A percentile compares a stretch with the other conserved stretches of the same genome.
These are phyloP conservation scores for Lucilia cuprina DNA, from an alignment of 1,140 invertebrate genomes.

Conservation along the genomic window DNA sequence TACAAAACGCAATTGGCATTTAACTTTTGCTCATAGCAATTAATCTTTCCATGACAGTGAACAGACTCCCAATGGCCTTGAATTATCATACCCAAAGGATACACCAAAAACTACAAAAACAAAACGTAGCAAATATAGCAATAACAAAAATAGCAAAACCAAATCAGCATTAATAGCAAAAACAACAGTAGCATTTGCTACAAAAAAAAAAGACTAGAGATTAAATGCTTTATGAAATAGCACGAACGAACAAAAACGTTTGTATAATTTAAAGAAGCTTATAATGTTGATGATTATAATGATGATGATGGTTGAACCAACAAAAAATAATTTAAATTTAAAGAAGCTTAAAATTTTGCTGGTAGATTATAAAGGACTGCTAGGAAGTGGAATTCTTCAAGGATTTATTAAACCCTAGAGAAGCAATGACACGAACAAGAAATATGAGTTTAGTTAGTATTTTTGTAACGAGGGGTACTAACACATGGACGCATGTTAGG, in stretches of 20 bases:
- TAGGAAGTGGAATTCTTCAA: not conserved
- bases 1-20: not conserved
- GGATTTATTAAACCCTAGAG: not conserved
- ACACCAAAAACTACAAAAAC: not conserved
- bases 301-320: not conserved
- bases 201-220: not conserved
- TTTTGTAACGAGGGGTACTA: not conserved
- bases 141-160: not conserved
- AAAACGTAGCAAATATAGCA: not conserved
- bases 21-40: not conserved
- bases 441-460: not conserved
- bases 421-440: too few relatives aligned
- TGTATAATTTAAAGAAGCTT: not conserved
- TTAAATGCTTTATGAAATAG: not conserved
- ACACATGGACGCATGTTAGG: too few relatives aligned
- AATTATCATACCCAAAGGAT: slow-evolving; percentile 2
- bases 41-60: slow-evolving; percentile 2
- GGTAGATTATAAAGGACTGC: not conserved
- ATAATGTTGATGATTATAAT: not conserved
- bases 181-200: not conserved
- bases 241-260: not conserved
- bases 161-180: not conserved
- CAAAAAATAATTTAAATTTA: not conserved
- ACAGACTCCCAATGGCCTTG: not conserved
- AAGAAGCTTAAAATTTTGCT: not conserved